Percentiles rank a stretch among this genome's conserved stretches.
These are phyloP conservation scores for Caenorhabditis latens DNA, from an alignment of 1,140 invertebrate genomes.

Conservation along the genomic window DNA sequence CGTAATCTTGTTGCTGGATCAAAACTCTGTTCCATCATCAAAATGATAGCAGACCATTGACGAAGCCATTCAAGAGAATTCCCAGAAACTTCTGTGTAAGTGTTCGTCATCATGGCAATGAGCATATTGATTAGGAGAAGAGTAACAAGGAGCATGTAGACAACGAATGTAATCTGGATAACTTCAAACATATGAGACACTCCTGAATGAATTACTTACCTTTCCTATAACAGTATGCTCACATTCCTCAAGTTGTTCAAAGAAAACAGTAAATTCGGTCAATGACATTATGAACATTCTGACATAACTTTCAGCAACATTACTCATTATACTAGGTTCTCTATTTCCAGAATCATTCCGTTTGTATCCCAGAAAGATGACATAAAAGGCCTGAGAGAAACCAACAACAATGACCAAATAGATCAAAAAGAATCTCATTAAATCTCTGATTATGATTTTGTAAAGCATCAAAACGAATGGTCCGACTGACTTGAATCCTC, in stretches of 20 bases:
- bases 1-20: slow-evolving; percentile 86
- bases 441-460: slow-evolving; percentile 94
- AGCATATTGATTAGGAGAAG: slow-evolving; percentile 96
- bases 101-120: slow-evolving; percentile 99
- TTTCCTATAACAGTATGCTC: slow-evolving; percentile 90
- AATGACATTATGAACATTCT: slow-evolving; percentile 98
- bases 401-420: slow-evolving; percentile 97
- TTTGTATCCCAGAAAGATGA: slow-evolving; percentile 90
- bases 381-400: slow-evolving; percentile 95
- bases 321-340: slow-evolving; percentile 75
- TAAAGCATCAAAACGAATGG: slow-evolving; percentile 99
- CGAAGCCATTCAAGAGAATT: slow-evolving; percentile 96
- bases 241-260: slow-evolving; percentile 88
- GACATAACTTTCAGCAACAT: slow-evolving; percentile 85
- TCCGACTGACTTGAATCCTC: slow-evolving; percentile 95
- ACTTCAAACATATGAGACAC: slow-evolving; percentile 66
- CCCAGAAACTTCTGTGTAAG: slow-evolving; percentile 91
- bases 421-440: slow-evolving; percentile 93
- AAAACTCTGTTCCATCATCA: slow-evolving; percentile 94
- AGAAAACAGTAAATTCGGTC: slow-evolving; percentile 94
- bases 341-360: slow-evolving; percentile 67
- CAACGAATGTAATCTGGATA: slow-evolving; percentile 87
- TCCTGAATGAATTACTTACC: slow-evolving; percentile 79
- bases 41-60: slow-evolving; percentile 93
- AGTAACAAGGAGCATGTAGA: slow-evolving; percentile 96